Evolutionary conservation across 2,888 invertebrate genomes (phyloP).

Genomic region (Aspidiotus rigidus): DNA sequence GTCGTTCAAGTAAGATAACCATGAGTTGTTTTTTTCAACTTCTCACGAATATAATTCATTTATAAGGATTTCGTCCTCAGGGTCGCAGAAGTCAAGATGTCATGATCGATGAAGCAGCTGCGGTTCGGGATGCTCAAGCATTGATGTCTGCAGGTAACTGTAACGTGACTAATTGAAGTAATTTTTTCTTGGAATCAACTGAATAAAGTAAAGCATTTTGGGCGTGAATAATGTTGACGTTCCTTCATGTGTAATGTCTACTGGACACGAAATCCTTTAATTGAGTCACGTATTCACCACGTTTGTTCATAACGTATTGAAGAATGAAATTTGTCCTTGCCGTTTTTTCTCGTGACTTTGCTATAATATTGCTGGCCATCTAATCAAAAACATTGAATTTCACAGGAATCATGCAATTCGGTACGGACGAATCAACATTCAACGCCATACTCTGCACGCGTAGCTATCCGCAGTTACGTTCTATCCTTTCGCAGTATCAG

Average conservation of each 20-base stretch:
- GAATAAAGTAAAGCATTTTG: no score
- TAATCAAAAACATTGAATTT: neutral
- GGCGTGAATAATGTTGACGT: no score
- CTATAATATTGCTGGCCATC: neutral
- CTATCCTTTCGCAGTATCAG: conserved; percentile 61
- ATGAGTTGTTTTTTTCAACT: neutral
- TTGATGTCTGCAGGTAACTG: conserved; percentile 62
- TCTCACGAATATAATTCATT: neutral
- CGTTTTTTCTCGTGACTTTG: no score
- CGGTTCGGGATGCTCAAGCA: conserved; percentile 71
- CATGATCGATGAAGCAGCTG: conserved; percentile 58
- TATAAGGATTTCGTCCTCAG: conserved; percentile 41
- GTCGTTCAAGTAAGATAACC: conserved; percentile 55
- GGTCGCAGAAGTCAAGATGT: conserved; percentile 73
- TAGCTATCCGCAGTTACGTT: conserved; percentile 56
- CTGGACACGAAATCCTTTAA: no score
- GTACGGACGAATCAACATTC: conserved; percentile 80
- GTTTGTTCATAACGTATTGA: no score
- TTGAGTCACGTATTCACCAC: no score
- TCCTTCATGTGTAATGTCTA: no score
- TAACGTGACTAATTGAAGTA: no score
- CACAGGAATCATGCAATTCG: conserved; percentile 52
- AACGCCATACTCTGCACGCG: conserved; percentile 74
- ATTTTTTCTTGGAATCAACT: no score
- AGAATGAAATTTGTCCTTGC: no score